Conservation (phyloP, 2,888 invertebrate genomes). For the Uropetala carovei region DNA sequence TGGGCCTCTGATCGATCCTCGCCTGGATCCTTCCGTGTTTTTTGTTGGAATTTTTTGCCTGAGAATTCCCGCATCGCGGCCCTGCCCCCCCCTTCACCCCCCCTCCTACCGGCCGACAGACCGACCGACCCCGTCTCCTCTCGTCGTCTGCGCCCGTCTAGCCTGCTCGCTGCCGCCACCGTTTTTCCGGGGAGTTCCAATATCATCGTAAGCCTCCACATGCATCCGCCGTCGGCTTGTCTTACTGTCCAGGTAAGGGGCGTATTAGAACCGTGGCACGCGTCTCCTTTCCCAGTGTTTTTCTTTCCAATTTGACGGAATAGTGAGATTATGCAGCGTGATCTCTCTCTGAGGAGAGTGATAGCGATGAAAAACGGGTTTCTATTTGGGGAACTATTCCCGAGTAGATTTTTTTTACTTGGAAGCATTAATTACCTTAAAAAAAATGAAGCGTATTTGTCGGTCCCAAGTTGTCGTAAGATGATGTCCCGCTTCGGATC, state of each 20-base stretch:
- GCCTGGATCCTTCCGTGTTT: constrained; percentile 8
- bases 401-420: not conserved
- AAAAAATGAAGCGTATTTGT: no score
- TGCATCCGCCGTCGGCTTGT: not conserved
- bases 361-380: no score
- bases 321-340: no score
- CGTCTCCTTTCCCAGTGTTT: not conserved
- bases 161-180: not conserved
- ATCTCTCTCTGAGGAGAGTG: no score
- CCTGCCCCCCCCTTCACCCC: not conserved
- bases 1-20: not conserved
- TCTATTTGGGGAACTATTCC: not conserved
- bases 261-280: not conserved
- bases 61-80: not conserved
- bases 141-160: not conserved
- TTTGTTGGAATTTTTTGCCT: constrained; percentile 5
- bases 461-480: no score
- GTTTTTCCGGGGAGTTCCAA: not conserved
- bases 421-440: no score
- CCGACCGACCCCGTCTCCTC: not conserved
- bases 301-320: not conserved
- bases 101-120: not conserved
- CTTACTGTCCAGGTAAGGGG: not conserved
- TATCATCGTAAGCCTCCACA: not conserved
- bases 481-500: no score